Base-by-base conservation (phyloP, 2,113 vertebrate genomes). In the Planiliza haematocheilus region DNA sequence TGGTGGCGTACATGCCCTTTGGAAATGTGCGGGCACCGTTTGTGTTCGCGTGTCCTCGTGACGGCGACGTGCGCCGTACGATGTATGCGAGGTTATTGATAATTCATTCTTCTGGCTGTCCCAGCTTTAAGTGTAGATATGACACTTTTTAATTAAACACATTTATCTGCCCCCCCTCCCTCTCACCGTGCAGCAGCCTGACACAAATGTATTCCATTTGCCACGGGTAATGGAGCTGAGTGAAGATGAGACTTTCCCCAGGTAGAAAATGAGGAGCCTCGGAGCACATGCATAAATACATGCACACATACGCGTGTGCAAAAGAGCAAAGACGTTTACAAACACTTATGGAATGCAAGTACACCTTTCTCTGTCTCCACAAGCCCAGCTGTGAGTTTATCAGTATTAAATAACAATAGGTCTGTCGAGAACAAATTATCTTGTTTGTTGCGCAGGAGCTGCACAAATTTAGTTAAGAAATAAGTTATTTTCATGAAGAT, bases 101-200 rank as follows among this genome's bases (percentile, higher is more conserved):
- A 83, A 84, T 86, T 82, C 83, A 87, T 79, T 86, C 81, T 64
- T 86, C 77, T 61, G 79, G 77, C 84, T 86, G 77, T 77, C 79
- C 80, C 84, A 72, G 91, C 87, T 91, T 87, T 92, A 92, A 91
- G 87, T 91, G 86, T 81, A 91, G 86, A 92, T 92, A 91, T 94
- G 93, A 93, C 92, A 91, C 75, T 87, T 92, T 93, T 93, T 94
- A 93, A 94, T 94, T 91, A 93, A 94, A 94, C 74, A 14, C 92
- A 94, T 94, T 93, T 90, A 92, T 94, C 91, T 93, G 90, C 81
- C 51, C 77, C 81, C 82, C 86, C 78, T 68, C 83, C n/a, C n/a
- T n/a, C n/a, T 86, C 76, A 34, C 72, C 79, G 78, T 67, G 74
- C 83, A 74, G 74, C 87, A 61, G 70, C 21, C 72, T 91, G 93